phyloP scores from a whole-genome alignment of 2,888 invertebrate species.

The Temnothorax ravouxi region DNA sequence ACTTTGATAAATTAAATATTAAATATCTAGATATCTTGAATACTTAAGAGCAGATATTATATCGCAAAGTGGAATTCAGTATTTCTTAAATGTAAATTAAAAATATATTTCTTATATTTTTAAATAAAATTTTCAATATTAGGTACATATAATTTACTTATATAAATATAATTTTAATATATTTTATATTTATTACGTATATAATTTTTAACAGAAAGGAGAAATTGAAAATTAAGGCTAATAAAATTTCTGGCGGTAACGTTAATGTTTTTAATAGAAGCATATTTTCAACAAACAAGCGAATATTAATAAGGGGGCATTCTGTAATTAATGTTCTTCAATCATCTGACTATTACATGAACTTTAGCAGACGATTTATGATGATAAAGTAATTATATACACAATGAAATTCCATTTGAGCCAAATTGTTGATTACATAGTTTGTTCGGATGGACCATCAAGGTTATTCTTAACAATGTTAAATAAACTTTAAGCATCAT shows the following conservation, averaged over 20 bases:
- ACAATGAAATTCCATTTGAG: slow-evolving; percentile 21
- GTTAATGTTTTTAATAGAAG: slow-evolving; percentile 1
- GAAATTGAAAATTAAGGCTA: neutral
- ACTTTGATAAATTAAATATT: neutral
- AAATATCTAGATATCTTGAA: neutral
- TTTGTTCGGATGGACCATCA: too few relatives aligned
- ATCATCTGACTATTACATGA: slow-evolving; percentile 23
- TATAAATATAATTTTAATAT: neutral
- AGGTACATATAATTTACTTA: neutral
- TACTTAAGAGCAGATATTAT: neutral
- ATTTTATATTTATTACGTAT: neutral
- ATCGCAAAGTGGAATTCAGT: neutral
- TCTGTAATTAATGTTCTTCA: slow-evolving; percentile 32
- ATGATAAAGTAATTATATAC: neutral
- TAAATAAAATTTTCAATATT: neutral
- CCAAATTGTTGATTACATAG: too few relatives aligned
- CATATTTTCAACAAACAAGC: slow-evolving; percentile 26
- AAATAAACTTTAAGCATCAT: too few relatives aligned
- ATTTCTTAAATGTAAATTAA: neutral
- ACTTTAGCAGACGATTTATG: slow-evolving; percentile 32
- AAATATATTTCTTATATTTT: neutral
- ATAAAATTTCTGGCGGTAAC: neutral
- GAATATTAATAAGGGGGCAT: slow-evolving; percentile 15
- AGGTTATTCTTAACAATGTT: too few relatives aligned
- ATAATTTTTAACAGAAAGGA: neutral